A percentile compares a stretch with the other conserved stretches of the same genome.
Conservation (phyloP, 2,113 vertebrate species). For the Ardeotis arabs region DNA sequence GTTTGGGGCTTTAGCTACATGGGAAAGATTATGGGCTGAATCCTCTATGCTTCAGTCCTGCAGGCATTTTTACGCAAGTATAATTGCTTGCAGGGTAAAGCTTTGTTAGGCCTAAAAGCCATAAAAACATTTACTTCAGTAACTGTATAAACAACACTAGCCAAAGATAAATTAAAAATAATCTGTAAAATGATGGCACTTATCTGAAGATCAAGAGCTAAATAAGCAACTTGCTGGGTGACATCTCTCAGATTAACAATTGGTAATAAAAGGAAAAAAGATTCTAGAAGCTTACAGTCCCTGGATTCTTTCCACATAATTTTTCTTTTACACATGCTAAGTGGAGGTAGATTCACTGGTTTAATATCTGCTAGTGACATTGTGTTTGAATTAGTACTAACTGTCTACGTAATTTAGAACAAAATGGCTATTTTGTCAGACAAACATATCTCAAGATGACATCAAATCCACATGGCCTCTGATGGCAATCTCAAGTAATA, state of each 20-base stretch:
- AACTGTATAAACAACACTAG: not conserved
- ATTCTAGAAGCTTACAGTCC: not conserved
- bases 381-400: not conserved
- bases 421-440: not conserved
- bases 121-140: not conserved
- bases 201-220: slow-evolving; percentile 12
- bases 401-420: not conserved
- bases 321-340: not conserved
- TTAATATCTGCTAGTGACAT: not conserved
- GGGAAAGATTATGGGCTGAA: not conserved
- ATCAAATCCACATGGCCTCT: not conserved
- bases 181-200: not conserved
- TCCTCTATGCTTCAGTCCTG: not conserved
- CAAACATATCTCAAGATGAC: not conserved
- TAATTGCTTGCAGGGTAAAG: not conserved
- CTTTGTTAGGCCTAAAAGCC: not conserved
- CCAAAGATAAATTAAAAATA: not conserved
- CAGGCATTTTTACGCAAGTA: not conserved
- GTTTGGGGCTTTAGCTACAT: not conserved
- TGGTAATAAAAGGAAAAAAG: slow-evolving; percentile 11
- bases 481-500: not conserved
- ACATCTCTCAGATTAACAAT: slow-evolving; percentile 8
- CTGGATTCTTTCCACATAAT: not conserved
- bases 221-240: slow-evolving; percentile 13
- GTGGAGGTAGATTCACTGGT: not conserved